Base-by-base conservation (phyloP, 2,888 invertebrate species). In the Cataglyphis rosenhaueri region DNA sequence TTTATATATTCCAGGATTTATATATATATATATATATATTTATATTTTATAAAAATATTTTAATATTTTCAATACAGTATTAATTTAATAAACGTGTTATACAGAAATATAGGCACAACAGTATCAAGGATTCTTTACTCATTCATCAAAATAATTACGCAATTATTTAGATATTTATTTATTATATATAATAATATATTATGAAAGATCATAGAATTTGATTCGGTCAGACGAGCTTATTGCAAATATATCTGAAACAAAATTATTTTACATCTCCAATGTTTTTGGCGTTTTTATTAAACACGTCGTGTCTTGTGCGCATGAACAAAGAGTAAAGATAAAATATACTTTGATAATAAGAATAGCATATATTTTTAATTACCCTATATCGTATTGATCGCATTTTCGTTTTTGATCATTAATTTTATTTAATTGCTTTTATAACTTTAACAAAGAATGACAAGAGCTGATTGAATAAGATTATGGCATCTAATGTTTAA, bases 161-260 rank as follows among this genome's bases (percentile, higher is more conserved):
- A 29, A 74, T 55, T 3, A 12, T 2, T 52, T 64, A 32, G 18
- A 29, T 35, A 35, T 61, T 38, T 64, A 35, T 21, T 29, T 74
- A 61, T 61, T 21, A 21, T 21, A 25, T 25, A 25, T 25, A 25
- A 25, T 8, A 62, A 35, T 35, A 35, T 35, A 74, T 44, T 15
- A 9, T 59, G 66, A 75, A 48, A 82, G 48, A 66, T 65, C 25
- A 62, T 74, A 44, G 21, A 32, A 15, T 62, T 44, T n/a, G 32
- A 75, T 52, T 64, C 10, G 3, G 8, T n/a, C 9, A 10, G 10
- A 62, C 6, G 32, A 76, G 38, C 12, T 38, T 44, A 65, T 10
- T 18, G 35, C 29, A 62, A 48, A 73, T 29, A n/a, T 52, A 86
- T 59, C 84, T 86, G 84, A 44, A 87, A 84, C 81, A 68, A 79